Percentiles rank a stretch among this genome's conserved stretches.
phyloP scores from a whole-genome alignment of 1,140 invertebrate genomes.

The Leucophenga varia region DNA sequence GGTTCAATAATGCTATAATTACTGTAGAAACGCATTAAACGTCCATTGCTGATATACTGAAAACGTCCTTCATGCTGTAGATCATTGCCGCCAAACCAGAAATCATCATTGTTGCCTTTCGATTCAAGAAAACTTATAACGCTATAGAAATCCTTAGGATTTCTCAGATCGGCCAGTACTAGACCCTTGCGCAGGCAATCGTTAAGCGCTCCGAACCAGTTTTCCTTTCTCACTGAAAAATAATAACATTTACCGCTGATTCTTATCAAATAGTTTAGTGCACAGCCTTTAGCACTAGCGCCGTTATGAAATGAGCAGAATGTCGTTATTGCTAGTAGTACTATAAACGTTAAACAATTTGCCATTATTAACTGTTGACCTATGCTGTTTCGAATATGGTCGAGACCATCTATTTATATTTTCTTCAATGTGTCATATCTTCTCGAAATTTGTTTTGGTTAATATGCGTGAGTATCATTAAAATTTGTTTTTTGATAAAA shows the following conservation, averaged over 20 bases:
- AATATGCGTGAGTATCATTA: too few relatives aligned
- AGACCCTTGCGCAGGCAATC: slow-evolving; percentile 39
- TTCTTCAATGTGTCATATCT: too few relatives aligned
- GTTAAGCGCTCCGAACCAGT: slow-evolving; percentile 37
- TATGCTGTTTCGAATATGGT: too few relatives aligned
- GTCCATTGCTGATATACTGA: slow-evolving; percentile 37
- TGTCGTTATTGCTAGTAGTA: too few relatives aligned
- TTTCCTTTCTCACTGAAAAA: slow-evolving; percentile 40
- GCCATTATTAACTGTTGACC: too few relatives aligned
- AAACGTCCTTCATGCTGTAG: slow-evolving; percentile 38
- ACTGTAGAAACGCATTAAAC: slow-evolving; percentile 32
- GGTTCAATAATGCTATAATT: slow-evolving; percentile 30
- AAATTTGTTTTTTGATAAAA: too few relatives aligned
- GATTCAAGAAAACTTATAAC: slow-evolving; percentile 30
- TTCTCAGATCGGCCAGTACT: slow-evolving; percentile 30
- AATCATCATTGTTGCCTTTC: slow-evolving; percentile 38
- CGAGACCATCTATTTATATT: too few relatives aligned
- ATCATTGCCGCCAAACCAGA: slow-evolving; percentile 41
- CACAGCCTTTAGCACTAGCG: too few relatives aligned
- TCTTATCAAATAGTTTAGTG: slow-evolving; percentile 34
- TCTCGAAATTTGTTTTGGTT: too few relatives aligned
- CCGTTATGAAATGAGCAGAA: too few relatives aligned
- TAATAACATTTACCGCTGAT: slow-evolving; percentile 45
- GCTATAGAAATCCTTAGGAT: slow-evolving; percentile 27
- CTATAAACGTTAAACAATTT: too few relatives aligned